Base-by-base conservation (phyloP, 2,113 vertebrate genomes). In the Zingel zingel region DNA sequence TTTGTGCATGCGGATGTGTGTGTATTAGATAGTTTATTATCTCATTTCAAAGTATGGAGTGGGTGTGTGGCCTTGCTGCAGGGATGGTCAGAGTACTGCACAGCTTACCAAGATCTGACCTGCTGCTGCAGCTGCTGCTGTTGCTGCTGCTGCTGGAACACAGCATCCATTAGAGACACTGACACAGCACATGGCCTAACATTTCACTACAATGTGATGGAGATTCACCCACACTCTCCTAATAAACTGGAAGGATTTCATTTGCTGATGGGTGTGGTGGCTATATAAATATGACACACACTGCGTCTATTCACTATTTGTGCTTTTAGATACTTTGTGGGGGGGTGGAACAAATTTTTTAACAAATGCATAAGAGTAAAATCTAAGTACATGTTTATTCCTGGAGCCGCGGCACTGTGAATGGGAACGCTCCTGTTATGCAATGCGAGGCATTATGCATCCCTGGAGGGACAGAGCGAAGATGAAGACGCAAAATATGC, bases 401-500 rank as follows among this genome's bases (percentile, higher is more conserved):
- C 86, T 87, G 79, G 73, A 88, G 87, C 77, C 33, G 80, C 8
- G 33, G 23, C 15, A 39, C 78, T 81, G 83, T 89, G 85, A 89
- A 88, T 89, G 81, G 79, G 81, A 92, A 84, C 86, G 53, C 67
- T 85, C 25, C 59, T 84, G 86, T 93, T 93, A 94, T 82, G 89
- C 84, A 94, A 93, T 57, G 56, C 14, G 11, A 75, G 74, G 78
- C 79, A 88, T 92, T 91, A 89, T 85, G 86, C 86, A 88, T 93
- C 93, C 92, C 93, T 77, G 69, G 75, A 84, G 91, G 85, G 73
- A 75, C 53, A 12, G 74, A 45, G 68, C 39, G 30, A 74, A 89
- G 80, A 90, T 84, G 86, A 87, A 85, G 88, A 87, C 27, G 51
- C 83, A 91, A 89, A 91, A 93, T 90, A 91, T 90, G 92, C 92